A percentile compares a stretch with the other conserved stretches of the same genome.
Evolutionary conservation across 2,113 vertebrate genomes (phyloP).

Genomic region (Thunnus thynnus): DNA sequence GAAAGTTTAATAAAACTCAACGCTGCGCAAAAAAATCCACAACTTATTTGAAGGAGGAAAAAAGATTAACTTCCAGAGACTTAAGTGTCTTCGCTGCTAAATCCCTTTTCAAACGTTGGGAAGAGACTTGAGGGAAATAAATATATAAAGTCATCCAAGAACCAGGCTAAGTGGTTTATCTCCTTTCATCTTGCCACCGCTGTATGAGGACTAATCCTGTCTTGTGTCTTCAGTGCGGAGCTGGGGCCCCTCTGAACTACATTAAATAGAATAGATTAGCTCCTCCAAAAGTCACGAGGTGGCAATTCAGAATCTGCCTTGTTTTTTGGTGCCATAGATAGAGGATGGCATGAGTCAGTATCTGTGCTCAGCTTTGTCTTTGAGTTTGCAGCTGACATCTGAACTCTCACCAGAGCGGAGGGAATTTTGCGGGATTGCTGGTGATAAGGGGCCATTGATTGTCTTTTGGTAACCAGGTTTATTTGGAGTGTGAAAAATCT

Average conservation of each 20-base stretch:
- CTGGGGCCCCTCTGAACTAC: conserved; percentile 73
- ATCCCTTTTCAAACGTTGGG: conserved; percentile 80
- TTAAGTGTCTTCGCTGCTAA: conserved; percentile 79
- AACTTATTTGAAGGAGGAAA: conserved; percentile 71
- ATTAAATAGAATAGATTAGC: conserved; percentile 83
- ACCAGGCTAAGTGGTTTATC: conserved; percentile 80
- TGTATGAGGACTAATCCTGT: conserved; percentile 78
- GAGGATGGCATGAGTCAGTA: conserved; percentile 59
- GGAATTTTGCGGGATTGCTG: conserved; percentile 37
- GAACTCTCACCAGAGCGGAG: conserved; percentile 40
- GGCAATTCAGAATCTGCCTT: conserved; percentile 75
- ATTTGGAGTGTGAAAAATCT: conserved; percentile 43
- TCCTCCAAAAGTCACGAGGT: conserved; percentile 78
- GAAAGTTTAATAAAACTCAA: conserved; percentile 75
- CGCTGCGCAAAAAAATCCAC: conserved; percentile 30
- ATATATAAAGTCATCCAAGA: conserved; percentile 84
- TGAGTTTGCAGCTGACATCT: conserved; percentile 52
- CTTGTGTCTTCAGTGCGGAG: conserved; percentile 76
- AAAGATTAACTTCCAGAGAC: conserved; percentile 80
- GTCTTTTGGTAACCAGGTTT: conserved; percentile 57
- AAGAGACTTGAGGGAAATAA: conserved; percentile 81
- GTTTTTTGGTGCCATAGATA: conserved; percentile 53
- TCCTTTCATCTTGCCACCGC: conserved; percentile 80
- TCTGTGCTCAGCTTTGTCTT: conserved; percentile 60
- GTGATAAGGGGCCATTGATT: conserved; percentile 60